phyloP scores from a whole-genome alignment of 2,888 invertebrate genomes.

The Brachypalpus laphriformis region DNA sequence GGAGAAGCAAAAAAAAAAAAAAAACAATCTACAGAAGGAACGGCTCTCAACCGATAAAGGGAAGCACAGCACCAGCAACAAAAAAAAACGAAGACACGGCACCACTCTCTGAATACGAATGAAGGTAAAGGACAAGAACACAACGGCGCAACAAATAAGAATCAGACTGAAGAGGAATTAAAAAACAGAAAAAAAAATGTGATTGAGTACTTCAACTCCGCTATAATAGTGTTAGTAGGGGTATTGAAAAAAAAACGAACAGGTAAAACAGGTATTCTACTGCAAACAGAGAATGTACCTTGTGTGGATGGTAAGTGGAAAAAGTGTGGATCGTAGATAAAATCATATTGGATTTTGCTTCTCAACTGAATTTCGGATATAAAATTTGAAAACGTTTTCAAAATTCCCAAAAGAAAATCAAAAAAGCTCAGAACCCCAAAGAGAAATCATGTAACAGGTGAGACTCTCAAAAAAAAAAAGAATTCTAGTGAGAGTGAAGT shows the following conservation, averaged over 20 bases:
- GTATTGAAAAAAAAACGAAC: constrained; percentile 77
- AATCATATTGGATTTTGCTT: background rate
- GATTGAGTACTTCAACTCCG: constrained; percentile 77
- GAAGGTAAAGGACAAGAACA: constrained; percentile 73
- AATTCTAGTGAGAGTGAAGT: constrained; percentile 79
- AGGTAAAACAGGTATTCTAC: constrained; percentile 82
- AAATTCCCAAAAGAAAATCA: constrained; percentile 3
- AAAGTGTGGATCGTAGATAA: constrained; percentile 18
- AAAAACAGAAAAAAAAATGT: constrained; percentile 46
- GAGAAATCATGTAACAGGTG: constrained; percentile 43
- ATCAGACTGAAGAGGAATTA: constrained; percentile 1
- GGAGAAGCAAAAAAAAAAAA: constrained; percentile 12
- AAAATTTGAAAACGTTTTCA: background rate
- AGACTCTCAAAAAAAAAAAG: constrained; percentile 75
- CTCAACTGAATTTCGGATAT: background rate
- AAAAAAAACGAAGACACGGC: constrained; percentile 25
- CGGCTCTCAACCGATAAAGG: constrained; percentile 53
- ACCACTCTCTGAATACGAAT: constrained; percentile 59
- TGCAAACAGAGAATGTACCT: constrained; percentile 68
- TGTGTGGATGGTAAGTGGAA: constrained; percentile 50
- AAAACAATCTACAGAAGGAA: constrained; percentile 25
- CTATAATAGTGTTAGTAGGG: constrained; percentile 83
- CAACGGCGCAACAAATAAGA: constrained; percentile 36
- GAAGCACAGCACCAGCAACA: constrained; percentile 27
- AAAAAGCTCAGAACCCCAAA: constrained; percentile 47